phyloP scores from a whole-genome alignment of 2,888 invertebrate species.

The Eupeodes latifasciatus region DNA sequence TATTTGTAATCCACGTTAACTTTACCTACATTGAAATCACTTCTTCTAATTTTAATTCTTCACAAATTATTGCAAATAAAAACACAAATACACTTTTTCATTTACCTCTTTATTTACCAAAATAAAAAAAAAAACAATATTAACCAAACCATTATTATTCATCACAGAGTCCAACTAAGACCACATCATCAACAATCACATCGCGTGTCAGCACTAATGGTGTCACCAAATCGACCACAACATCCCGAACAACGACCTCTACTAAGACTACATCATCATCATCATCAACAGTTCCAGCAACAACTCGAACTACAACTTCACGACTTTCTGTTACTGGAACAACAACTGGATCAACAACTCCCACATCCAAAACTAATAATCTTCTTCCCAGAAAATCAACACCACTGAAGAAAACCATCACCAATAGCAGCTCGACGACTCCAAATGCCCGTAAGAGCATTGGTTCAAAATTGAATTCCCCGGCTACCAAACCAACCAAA shows the following conservation, averaged over 20 bases:
- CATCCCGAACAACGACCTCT: constrained; percentile 69
- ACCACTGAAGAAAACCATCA: constrained; percentile 65
- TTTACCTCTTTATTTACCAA: no score
- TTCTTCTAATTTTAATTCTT: no score
- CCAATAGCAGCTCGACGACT: constrained; percentile 68
- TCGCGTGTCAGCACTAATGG: constrained; percentile 59
- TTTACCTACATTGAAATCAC: no score
- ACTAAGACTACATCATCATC: constrained; percentile 63
- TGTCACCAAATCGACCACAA: constrained; percentile 70
- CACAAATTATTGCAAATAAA: not conserved
- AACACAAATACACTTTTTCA: not conserved
- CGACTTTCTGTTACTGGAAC: constrained; percentile 63
- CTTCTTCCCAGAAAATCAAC: constrained; percentile 70
- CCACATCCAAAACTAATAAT: constrained; percentile 63
- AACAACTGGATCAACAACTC: constrained; percentile 68
- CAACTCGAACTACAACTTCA: constrained; percentile 62
- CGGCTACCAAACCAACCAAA: constrained; percentile 73
- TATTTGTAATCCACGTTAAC: no score
- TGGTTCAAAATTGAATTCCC: constrained; percentile 67
- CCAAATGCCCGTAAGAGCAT: constrained; percentile 66
- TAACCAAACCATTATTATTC: constrained; percentile 25
- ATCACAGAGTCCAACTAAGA: constrained; percentile 71
- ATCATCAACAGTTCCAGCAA: constrained; percentile 65
- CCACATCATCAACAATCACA: constrained; percentile 71
- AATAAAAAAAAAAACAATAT: not conserved